Conservation (phyloP, 1,140 invertebrate species). For the Heliconius hermathena region DNA sequence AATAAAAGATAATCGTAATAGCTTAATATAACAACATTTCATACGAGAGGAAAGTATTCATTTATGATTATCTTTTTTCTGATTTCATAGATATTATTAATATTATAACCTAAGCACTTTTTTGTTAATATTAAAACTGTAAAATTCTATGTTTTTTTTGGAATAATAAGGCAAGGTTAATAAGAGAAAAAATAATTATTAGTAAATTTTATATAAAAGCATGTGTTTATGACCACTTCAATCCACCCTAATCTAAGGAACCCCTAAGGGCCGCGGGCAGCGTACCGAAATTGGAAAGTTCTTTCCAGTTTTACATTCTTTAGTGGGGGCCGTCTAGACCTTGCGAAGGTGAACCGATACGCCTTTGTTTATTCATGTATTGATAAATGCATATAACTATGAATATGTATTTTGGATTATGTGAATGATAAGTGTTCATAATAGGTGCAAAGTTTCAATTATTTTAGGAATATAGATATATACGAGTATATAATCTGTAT, state of each 20-base stretch:
- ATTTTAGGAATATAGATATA: too few species aligned
- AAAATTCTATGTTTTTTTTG: background rate
- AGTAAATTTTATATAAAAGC: background rate
- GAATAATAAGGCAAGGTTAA: background rate
- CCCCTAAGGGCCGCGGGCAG: slow-evolving; percentile 34
- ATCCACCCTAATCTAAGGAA: slow-evolving; percentile 2
- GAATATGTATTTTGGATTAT: too few species aligned
- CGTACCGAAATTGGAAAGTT: slow-evolving; percentile 50
- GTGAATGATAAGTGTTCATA: too few species aligned
- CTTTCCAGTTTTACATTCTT: slow-evolving; percentile 40
- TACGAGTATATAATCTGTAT: too few species aligned
- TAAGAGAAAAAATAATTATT: background rate
- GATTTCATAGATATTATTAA: too few species aligned
- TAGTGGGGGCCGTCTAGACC: slow-evolving; percentile 15
- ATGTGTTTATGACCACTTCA: background rate
- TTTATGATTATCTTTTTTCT: too few species aligned
- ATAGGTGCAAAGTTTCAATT: too few species aligned
- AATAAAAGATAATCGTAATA: too few species aligned
- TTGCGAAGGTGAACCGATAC: slow-evolving; percentile 6
- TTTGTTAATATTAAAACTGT: too few species aligned
- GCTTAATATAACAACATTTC: too few species aligned
- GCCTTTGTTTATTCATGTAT: background rate
- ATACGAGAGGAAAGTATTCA: too few species aligned
- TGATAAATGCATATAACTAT: background rate
- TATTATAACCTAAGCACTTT: too few species aligned